Base-by-base conservation (phyloP, 2,113 vertebrate genomes). In the Cairina moschata region DNA sequence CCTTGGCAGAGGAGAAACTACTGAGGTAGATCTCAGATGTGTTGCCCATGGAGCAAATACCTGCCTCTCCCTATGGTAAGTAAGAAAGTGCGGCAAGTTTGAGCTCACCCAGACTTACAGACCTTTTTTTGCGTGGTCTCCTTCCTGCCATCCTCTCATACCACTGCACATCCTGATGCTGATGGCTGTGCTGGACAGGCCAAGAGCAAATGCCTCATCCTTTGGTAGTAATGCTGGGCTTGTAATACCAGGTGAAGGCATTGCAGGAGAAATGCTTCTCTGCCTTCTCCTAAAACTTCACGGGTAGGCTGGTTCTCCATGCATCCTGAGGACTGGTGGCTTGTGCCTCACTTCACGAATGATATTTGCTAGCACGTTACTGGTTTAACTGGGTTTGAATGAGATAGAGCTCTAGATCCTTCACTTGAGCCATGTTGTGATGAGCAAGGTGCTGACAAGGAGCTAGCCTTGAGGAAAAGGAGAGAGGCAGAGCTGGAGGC, bases 41-140 rank as follows among this genome's bases (percentile, higher is more conserved):
- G 1, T 6, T 56, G 65, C 18, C 44, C 4, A 0, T 15, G 22
- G 12, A 73, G 50, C 17, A 62, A 44, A 67, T 17, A 55, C 29
- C 26, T 82, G 58, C n/a, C 66, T 14, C 25, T 56, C 69, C 0
- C 17, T 4, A 3, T 0, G 0, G 15, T 11, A 12, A 0, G 0
- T 11, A 17, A 25, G 50, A 52, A 52, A 52, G 50, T 26, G 23
- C 50, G 8, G 50, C 23, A 7, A 25, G 50, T 26, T 52, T 52
- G 50, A 52, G 50, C 50, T 52, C 23, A 52, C 23, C 50, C 50
- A 52, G 23, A 25, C 50, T 52, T 52, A 52, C 50, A 26, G 50
- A 52, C 23, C 23, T 52, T 52, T 52, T 52, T 52, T 52, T 26
- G 50, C 50, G 7, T 13, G 23, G 50, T 52, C 13, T 26, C 12